Evolutionary conservation across 1,140 invertebrate genomes (phyloP), one percentile per base, ranked within the genome.

Genomic region (Halyomorpha halys): DNA sequence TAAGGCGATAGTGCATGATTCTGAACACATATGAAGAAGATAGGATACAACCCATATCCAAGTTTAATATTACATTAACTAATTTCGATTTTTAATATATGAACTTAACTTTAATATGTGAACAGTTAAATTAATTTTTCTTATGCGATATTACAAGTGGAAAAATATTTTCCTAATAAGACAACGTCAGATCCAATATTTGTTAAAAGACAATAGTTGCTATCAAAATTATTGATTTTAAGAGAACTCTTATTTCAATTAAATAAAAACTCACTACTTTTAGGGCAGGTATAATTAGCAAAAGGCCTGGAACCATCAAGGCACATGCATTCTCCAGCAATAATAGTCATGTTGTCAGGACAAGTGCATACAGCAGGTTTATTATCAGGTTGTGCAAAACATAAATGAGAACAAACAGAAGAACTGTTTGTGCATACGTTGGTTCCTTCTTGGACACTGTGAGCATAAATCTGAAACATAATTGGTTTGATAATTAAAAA

Each of bases 331-430:
- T 81, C 81, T 2, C 79, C 81, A 44, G 81, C 74, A 25, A 69
- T 66, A 67, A 77, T 79, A 13, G 78, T 78, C 75, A 89, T 82
- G 0, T 86, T 86, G 71, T 91, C 87, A 0, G 90, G 89, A 72
- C 90, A 93, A 0, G 89, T 74, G 70, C 90, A 93, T 3, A 25
- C 47, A 1, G 79, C 78, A 68, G 77, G 77, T 1, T 74, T 76
- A 56, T 82, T 78, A n/a, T 80, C 76, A 0, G 89, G 89, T 18
- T 81, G 78, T 1, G 85, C 84, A 2, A 91, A 75, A 71, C 90
- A 94, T 21, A 92, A 76, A 67, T 86, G 81, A 0, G 81, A 76
- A 68, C 89, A 91, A 25, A 71, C 73, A 0, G 76, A 81, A 0
- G 75, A 80, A 60, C 74, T 80, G 44, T 79, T 78, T 0, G 78